Evolutionary conservation across 2,113 vertebrate genomes (phyloP).

Genomic region (Natator depressus): DNA sequence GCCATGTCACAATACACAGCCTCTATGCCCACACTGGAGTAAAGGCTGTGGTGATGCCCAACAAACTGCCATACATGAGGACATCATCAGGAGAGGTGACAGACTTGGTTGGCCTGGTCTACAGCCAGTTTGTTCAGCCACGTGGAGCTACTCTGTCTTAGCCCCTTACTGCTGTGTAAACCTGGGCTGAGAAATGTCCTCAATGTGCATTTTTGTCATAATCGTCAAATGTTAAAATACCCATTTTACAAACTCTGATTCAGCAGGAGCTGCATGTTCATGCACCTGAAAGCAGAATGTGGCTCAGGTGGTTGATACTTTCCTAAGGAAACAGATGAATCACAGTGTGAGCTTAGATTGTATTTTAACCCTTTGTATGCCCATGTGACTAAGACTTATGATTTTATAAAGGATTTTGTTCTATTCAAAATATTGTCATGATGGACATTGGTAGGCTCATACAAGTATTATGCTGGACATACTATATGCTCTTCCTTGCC

Average conservation of each 20-base stretch:
- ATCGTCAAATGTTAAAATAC: not conserved
- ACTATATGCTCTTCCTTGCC: not conserved
- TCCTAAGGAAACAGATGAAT: not conserved
- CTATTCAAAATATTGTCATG: not conserved
- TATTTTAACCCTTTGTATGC: rapidly evolving
- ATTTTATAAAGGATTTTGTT: not conserved
- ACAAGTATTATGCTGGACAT: not conserved
- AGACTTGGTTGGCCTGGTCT: rapidly evolving
- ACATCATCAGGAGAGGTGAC: not conserved
- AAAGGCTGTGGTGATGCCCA: not conserved
- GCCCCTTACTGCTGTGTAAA: not conserved
- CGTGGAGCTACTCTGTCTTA: not conserved
- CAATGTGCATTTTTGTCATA: not conserved
- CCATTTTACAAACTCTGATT: not conserved
- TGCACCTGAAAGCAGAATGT: not conserved
- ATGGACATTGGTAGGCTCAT: not conserved
- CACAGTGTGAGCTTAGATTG: not conserved
- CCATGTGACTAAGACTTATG: not conserved
- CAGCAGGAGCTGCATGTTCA: not conserved
- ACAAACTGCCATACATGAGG: not conserved
- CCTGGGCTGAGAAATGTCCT: not conserved
- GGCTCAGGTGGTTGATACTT: not conserved
- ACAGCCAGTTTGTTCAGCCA: not conserved
- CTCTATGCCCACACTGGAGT: not conserved
- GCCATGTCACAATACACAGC: not conserved